A percentile compares a stretch with the other conserved stretches of the same genome.
phyloP scores from a whole-genome alignment of 2,797 vertebrate genomes.

The Xiphophorus birchmanni region DNA sequence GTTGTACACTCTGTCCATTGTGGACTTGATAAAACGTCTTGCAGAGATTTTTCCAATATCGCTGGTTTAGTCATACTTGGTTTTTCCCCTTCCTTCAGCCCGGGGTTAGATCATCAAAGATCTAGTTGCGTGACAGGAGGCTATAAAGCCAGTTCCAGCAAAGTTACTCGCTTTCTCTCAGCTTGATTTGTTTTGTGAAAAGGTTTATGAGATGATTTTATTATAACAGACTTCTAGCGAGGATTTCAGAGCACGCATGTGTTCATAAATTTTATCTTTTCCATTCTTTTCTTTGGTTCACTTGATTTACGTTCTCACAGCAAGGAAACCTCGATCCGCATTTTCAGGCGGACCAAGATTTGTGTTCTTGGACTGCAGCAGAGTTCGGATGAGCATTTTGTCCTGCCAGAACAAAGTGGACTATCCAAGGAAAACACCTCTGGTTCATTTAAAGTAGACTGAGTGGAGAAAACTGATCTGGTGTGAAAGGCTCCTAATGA shows the following conservation, averaged over 20 bases:
- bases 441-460: background rate
- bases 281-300: background rate
- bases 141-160: slow-evolving; percentile 1
- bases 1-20: background rate
- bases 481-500: background rate
- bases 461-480: background rate
- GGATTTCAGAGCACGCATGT: background rate
- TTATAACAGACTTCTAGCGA: background rate
- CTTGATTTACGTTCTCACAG: background rate
- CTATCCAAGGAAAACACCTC: background rate
- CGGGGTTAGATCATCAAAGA: background rate
- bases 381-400: background rate
- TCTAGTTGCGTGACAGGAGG: background rate
- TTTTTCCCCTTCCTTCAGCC: background rate
- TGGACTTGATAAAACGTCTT: background rate
- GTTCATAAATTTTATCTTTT: background rate
- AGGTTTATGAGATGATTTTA: background rate
- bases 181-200: background rate
- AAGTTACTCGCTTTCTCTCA: background rate
- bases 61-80: background rate
- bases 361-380: background rate
- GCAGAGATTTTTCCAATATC: background rate
- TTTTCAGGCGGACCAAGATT: background rate
- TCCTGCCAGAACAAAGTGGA: background rate
- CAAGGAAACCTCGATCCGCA: background rate